Evolutionary conservation across 2,888 invertebrate species (phyloP).

Genomic region (Abrostola triplasia): DNA sequence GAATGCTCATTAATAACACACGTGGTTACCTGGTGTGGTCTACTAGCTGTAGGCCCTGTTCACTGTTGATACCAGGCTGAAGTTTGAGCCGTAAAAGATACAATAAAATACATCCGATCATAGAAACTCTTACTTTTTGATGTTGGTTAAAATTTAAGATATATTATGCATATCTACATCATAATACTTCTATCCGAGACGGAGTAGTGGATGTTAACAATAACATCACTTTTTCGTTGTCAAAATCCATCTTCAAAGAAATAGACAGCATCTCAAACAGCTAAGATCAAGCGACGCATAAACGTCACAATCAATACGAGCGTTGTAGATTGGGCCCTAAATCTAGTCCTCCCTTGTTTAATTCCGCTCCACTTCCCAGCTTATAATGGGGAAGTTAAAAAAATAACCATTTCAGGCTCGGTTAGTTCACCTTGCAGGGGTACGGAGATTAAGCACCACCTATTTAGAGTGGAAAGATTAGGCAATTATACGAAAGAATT

Average conservation of each 20-base stretch:
- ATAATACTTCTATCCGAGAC: background rate
- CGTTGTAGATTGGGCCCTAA: conserved; percentile 74
- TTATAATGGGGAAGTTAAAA: conserved; percentile 74
- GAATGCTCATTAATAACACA: conserved; percentile 53
- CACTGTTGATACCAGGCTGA: background rate
- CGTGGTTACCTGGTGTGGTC: conserved; percentile 29
- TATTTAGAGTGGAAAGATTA: conserved; percentile 79
- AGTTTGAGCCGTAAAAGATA: background rate
- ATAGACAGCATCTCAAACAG: conserved; percentile 10
- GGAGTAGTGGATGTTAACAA: too few relatives aligned
- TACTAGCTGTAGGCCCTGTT: conserved; percentile 6
- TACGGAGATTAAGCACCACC: conserved; percentile 70
- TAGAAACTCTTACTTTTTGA: too few relatives aligned
- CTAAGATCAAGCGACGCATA: conserved; percentile 64
- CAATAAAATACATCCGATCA: background rate
- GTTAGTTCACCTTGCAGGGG: conserved; percentile 74
- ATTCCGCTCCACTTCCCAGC: conserved; percentile 65
- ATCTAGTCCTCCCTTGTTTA: conserved; percentile 73
- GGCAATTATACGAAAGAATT: conserved; percentile 80
- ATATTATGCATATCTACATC: background rate
- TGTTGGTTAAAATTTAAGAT: too few relatives aligned
- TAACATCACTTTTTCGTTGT: too few relatives aligned
- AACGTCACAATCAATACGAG: conserved; percentile 79
- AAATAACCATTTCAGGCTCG: conserved; percentile 84
- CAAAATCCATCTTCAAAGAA: background rate